Evolutionary conservation across 2,797 vertebrate species (phyloP).

Genomic region (Merluccius polli): DNA sequence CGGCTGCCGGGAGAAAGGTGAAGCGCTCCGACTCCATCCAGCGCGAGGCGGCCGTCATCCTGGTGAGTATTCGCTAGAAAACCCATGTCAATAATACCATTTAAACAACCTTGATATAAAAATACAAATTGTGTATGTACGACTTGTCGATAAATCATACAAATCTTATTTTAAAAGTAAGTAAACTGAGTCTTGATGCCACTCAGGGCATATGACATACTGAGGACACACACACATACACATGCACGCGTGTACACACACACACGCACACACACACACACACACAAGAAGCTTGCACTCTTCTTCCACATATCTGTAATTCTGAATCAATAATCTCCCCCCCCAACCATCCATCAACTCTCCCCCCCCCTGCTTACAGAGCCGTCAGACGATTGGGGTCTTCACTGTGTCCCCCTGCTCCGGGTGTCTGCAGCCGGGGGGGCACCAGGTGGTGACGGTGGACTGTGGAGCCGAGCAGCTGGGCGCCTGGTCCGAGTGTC

Average conservation of each 20-base stretch:
- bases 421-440: constrained; percentile 69
- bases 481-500: constrained; percentile 74
- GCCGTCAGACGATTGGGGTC: constrained; percentile 70
- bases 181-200: no score
- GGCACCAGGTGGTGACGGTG: constrained; percentile 75
- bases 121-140: not conserved
- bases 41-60: constrained; percentile 51
- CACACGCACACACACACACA: no score
- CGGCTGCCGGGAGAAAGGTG: constrained; percentile 25
- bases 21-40: constrained; percentile 52
- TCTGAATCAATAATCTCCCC: not conserved
- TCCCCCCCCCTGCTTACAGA: constrained; percentile 54
- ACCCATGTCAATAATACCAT: not conserved
- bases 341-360: not conserved
- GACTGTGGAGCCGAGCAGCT: constrained; percentile 80
- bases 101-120: not conserved
- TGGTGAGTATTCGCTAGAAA: constrained; percentile 37
- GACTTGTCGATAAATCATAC: no score
- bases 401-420: constrained; percentile 80
- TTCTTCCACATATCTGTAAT: no score
- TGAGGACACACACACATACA: no score
- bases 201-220: no score
- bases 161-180: no score
- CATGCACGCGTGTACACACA: no score
- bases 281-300: no score